Evolutionary conservation across 2,797 vertebrate genomes (phyloP).

Genomic region (Buceros bicornis): DNA sequence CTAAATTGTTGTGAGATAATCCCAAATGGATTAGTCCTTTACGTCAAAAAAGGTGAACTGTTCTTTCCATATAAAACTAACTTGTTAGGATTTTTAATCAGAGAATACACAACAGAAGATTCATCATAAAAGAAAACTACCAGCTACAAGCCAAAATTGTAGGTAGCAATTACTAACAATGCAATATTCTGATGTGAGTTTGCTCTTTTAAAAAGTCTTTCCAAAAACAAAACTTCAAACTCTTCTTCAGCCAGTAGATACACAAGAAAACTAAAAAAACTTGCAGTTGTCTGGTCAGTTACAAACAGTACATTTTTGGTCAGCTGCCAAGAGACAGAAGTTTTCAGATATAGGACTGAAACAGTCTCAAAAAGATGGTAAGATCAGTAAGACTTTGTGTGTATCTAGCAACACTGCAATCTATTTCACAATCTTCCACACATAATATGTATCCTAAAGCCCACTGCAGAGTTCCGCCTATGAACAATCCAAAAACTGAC

Average conservation of each 20-base stretch:
- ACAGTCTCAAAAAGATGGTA: background rate
- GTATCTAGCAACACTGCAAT: background rate
- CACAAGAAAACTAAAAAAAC: background rate
- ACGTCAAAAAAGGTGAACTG: background rate
- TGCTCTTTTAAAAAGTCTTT: background rate
- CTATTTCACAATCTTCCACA: background rate
- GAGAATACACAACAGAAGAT: background rate
- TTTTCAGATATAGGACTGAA: background rate
- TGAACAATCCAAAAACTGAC: background rate
- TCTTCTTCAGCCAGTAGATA: background rate
- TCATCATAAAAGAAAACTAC: background rate
- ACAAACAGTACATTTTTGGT: background rate
- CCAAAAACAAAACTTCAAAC: background rate
- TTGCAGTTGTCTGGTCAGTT: background rate
- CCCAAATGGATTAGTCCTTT: background rate
- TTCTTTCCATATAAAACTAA: background rate
- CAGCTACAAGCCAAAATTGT: background rate
- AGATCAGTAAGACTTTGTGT: background rate
- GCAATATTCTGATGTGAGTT: background rate
- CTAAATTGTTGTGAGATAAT: background rate
- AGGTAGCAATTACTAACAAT: background rate
- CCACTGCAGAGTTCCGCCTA: background rate
- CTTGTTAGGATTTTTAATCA: background rate
- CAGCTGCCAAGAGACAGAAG: background rate
- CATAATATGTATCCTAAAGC: fast-evolving